Evolutionary conservation across 2,888 invertebrate species (phyloP).

Genomic region (Cataglyphis livida): DNA sequence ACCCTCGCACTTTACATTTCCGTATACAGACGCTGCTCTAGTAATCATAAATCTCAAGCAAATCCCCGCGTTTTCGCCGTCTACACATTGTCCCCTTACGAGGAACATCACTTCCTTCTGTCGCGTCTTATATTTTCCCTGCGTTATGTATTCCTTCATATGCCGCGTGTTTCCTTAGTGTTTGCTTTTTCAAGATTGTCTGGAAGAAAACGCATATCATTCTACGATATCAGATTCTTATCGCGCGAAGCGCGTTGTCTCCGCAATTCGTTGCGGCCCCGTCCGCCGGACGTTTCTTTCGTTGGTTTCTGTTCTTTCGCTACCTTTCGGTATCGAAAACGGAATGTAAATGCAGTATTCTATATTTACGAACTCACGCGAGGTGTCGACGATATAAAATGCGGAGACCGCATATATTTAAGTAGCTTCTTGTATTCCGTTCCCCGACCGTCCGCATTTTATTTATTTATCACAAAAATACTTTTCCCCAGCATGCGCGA

Average conservation of each 20-base stretch:
- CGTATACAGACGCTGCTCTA: slow-evolving; percentile 22
- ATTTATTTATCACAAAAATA: not conserved
- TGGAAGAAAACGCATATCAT: not conserved
- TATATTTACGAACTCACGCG: slow-evolving; percentile 24
- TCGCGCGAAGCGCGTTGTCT: not conserved
- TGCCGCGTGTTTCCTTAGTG: slow-evolving; percentile 3
- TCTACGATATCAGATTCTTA: not conserved
- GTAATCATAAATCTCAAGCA: slow-evolving; percentile 54
- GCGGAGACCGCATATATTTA: not conserved
- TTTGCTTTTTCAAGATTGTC: slow-evolving; percentile 33
- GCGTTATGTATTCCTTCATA: slow-evolving; percentile 34
- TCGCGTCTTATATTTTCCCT: slow-evolving; percentile 37
- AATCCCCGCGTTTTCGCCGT: slow-evolving; percentile 48
- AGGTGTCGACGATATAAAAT: not conserved
- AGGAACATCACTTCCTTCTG: slow-evolving; percentile 40
- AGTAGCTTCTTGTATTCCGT: slow-evolving; percentile 21
- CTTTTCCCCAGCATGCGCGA: not conserved
- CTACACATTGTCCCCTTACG: slow-evolving; percentile 46
- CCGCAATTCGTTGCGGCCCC: slow-evolving; percentile 4
- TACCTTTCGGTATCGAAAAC: not conserved
- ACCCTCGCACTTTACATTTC: slow-evolving; percentile 45
- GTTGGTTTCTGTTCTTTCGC: not conserved
- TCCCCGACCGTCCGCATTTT: slow-evolving; percentile 11
- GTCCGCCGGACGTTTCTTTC: not conserved
- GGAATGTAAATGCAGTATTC: slow-evolving; percentile 8